phyloP scores from a whole-genome alignment of 2,797 vertebrate genomes.

The Holocentrus rufus region DNA sequence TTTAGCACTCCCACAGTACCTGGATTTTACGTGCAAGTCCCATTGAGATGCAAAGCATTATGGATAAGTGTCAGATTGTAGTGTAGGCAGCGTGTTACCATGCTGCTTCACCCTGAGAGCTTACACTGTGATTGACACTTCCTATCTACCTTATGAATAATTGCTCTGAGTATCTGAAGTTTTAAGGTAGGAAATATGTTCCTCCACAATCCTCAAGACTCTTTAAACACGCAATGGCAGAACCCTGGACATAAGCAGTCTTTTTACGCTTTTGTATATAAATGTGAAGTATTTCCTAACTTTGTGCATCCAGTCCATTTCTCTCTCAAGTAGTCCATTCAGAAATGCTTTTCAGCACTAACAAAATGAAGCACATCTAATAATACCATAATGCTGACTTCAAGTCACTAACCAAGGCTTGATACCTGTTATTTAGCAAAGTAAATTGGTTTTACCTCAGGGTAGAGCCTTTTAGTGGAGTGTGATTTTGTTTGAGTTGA shows the following conservation, averaged over 20 bases:
- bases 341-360: no score
- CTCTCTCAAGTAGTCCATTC: no score
- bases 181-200: constrained; percentile 12
- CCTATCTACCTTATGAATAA: constrained; percentile 26
- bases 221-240: no score
- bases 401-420: no score
- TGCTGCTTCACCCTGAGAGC: neutral
- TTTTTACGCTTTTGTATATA: no score
- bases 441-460: no score
- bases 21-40: constrained; percentile 2
- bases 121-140: constrained; percentile 16
- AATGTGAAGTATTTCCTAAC: no score
- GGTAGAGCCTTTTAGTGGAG: neutral
- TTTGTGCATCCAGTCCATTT: no score
- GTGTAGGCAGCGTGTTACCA: constrained; percentile 7
- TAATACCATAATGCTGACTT: no score
- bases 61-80: constrained; percentile 19
- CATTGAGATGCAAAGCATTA: constrained; percentile 5
- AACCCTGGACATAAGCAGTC: no score
- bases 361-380: no score
- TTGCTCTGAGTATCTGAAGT: constrained; percentile 5
- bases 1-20: neutral
- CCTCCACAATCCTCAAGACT: neutral
- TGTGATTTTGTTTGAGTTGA: neutral
- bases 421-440: no score